Evolutionary conservation across 1,140 invertebrate species (phyloP).

Genomic region (Heliconius himera): DNA sequence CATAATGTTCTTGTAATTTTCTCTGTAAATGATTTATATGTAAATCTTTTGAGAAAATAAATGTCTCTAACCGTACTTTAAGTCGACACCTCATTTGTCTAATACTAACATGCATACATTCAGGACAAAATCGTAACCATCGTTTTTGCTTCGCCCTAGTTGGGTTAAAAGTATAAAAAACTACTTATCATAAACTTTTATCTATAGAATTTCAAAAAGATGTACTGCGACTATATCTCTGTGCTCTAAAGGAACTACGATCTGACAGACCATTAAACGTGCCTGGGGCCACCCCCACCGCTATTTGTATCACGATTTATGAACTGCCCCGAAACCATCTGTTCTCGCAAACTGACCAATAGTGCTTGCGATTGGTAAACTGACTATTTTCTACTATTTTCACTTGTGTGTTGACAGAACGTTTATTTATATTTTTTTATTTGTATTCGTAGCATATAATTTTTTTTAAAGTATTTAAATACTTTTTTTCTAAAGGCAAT

Average conservation of each 20-base stretch:
- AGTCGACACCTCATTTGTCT: too few relatives aligned
- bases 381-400: slow-evolving; percentile 10
- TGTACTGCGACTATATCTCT: not conserved
- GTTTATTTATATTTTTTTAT: not conserved
- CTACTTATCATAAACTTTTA: not conserved
- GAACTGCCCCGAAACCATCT: slow-evolving; percentile 29
- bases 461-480: not conserved
- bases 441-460: not conserved
- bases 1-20: too few relatives aligned
- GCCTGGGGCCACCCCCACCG: not conserved
- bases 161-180: not conserved
- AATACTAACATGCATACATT: too few relatives aligned
- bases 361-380: slow-evolving; percentile 16
- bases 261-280: slow-evolving; percentile 13
- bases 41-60: too few relatives aligned
- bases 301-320: slow-evolving; percentile 37
- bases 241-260: not conserved
- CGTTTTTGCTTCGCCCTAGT: too few relatives aligned
- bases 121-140: too few relatives aligned
- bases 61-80: too few relatives aligned
- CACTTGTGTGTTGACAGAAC: not conserved
- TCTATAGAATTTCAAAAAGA: not conserved
- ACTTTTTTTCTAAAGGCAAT: too few relatives aligned
- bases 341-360: slow-evolving; percentile 28
- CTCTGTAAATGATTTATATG: too few relatives aligned